phyloP scores from a whole-genome alignment of 2,113 vertebrate genomes.

The Hipposideros armiger region DNA sequence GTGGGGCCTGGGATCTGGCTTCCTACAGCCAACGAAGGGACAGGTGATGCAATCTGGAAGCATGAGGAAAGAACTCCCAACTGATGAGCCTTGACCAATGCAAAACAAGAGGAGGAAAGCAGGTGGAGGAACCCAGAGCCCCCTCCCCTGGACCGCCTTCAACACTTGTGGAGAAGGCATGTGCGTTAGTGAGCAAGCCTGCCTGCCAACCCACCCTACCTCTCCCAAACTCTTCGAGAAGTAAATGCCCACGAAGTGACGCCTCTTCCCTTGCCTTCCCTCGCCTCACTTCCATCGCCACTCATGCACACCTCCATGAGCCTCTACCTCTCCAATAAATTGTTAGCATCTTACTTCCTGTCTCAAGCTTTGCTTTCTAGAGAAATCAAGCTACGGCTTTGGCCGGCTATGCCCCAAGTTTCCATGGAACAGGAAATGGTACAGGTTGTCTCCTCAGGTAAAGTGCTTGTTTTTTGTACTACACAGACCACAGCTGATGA shows the following conservation, averaged over 20 bases:
- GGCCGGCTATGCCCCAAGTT: too few species aligned
- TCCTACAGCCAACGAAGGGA: not conserved
- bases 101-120: not conserved
- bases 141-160: too few species aligned
- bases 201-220: not conserved
- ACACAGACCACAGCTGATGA: not conserved
- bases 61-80: not conserved
- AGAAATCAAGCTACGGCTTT: not conserved
- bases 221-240: not conserved
- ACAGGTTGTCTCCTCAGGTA: rapidly evolving
- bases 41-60: too few species aligned
- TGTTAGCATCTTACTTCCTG: not conserved
- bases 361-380: not conserved
- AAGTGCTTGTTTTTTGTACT: too few species aligned
- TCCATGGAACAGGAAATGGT: not conserved
- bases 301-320: rapidly evolving
- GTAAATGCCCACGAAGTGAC: not conserved
- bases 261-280: not conserved
- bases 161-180: not conserved
- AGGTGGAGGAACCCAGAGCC: rapidly evolving
- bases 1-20: too few species aligned
- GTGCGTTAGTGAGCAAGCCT: not conserved
- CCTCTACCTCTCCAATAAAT: not conserved
- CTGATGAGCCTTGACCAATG: not conserved
- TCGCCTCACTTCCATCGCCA: rapidly evolving